Evolutionary conservation across 2,113 vertebrate species (phyloP).

Genomic region (Poeciliopsis prolifica): DNA sequence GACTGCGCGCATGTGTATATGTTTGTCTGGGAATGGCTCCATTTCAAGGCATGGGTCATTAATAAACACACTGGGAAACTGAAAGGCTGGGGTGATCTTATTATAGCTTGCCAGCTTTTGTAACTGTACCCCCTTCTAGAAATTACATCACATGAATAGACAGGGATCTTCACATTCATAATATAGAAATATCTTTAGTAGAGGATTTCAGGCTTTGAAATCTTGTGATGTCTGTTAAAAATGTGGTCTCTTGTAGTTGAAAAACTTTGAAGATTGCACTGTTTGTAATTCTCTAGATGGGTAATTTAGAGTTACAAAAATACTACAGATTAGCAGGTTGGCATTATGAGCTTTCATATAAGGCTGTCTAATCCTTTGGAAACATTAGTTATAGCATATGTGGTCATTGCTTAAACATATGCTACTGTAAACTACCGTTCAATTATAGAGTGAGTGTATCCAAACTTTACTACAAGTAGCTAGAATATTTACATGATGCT

Average conservation of each 20-base stretch:
- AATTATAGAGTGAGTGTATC: too few relatives aligned
- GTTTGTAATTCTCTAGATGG: too few relatives aligned
- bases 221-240: constrained; percentile 24
- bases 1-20: constrained; percentile 37
- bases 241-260: constrained; percentile 5
- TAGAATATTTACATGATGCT: too few relatives aligned
- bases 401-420: too few relatives aligned
- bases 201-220: constrained; percentile 12
- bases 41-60: constrained; percentile 50
- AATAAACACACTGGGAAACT: constrained; percentile 35
- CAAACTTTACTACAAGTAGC: too few relatives aligned
- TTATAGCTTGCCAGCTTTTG: constrained; percentile 60
- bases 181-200: not conserved
- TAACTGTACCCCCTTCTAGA: constrained; percentile 57
- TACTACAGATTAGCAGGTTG: not conserved
- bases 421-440: too few relatives aligned
- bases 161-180: constrained; percentile 15
- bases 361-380: too few relatives aligned
- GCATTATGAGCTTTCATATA: not conserved
- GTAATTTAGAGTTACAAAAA: too few relatives aligned
- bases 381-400: too few relatives aligned
- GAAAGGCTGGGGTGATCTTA: constrained; percentile 65
- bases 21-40: constrained; percentile 44
- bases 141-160: constrained; percentile 40
- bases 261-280: too few relatives aligned